phyloP scores from a whole-genome alignment of 2,888 invertebrate genomes.

The Linnaemya tessellans region DNA sequence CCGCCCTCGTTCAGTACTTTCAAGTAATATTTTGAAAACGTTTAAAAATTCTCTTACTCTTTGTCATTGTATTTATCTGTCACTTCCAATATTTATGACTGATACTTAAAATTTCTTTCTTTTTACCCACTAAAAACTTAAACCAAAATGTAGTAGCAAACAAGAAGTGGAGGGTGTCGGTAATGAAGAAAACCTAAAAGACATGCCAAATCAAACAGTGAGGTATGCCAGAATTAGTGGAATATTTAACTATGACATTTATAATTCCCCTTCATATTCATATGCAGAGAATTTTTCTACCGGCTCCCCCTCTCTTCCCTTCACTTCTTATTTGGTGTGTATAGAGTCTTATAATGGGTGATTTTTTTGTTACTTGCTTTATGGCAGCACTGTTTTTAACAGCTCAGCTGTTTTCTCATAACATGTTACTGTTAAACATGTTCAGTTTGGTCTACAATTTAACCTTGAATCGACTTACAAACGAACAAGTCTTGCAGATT shows the following conservation, averaged over 20 bases:
- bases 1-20: too few species aligned
- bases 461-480: too few species aligned
- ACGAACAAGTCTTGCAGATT: too few species aligned
- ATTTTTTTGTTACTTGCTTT: too few species aligned
- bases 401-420: too few species aligned
- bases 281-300: too few species aligned
- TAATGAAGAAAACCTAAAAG: conserved; percentile 35
- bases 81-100: conserved; percentile 70
- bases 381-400: too few species aligned
- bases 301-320: not conserved
- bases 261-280: too few species aligned
- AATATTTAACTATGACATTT: conserved; percentile 11
- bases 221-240: not conserved
- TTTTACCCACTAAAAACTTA: conserved; percentile 66
- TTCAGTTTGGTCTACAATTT: too few species aligned
- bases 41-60: conserved; percentile 2
- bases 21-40: not conserved
- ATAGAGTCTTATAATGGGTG: not conserved
- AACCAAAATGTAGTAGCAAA: conserved; percentile 12
- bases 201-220: conserved; percentile 35
- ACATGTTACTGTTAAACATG: too few species aligned
- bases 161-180: not conserved
- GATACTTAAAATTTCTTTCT: conserved; percentile 67
- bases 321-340: not conserved
- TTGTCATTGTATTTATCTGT: conserved; percentile 54